Base-by-base conservation (phyloP, 2,113 vertebrate species). In the Pogonocichla stellata region DNA sequence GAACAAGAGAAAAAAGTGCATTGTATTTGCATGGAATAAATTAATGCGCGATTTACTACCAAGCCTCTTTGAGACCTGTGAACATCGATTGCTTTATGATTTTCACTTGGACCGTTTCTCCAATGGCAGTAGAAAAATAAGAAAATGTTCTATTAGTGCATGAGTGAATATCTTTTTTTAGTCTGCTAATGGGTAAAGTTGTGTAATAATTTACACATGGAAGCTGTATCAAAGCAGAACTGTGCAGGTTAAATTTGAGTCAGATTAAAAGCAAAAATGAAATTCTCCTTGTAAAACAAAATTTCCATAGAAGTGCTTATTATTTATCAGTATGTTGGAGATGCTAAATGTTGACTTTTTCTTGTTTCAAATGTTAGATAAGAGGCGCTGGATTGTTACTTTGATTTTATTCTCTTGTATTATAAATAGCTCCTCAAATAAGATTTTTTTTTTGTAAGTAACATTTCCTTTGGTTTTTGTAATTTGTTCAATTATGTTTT, bases 401-500 rank as follows among this genome's bases (percentile, higher is more conserved):
- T 80, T 70, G 45, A 33, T 83, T 88, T 88, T 88, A 78, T 45
- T 60, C 31, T 20, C 8, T 6, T 54, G 15, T 70, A 34, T 83
- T 86, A 48, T 64, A 77, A 83, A 19, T 43, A 90, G 26, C 47
- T 92, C 22, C 40, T 85, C 91, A 84, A 89, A 64, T 79, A 80
- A 91, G 83, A 33, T 73, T 60, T 75, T 66, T 78, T 66, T 69
- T 66, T 78, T 60, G 8, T 87, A 51, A 80, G 61, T 88, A 79
- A 28, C 9, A 6, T 61, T 88, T 60, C 31, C 6, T 65, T 80
- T 85, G 33, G 3, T 29, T 85, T 86, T 75, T 87, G 43, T 57
- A 69, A 78, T 80, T 89, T 79, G 12, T 91, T 96, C 38, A 58
- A 62, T 50, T 88, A 12, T 50, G 16, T 84, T 65, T 90, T 88